Percentiles rank a stretch among this genome's conserved stretches.
Conservation (phyloP, 2,888 invertebrate genomes). For the Pristionchus mayeri region DNA sequence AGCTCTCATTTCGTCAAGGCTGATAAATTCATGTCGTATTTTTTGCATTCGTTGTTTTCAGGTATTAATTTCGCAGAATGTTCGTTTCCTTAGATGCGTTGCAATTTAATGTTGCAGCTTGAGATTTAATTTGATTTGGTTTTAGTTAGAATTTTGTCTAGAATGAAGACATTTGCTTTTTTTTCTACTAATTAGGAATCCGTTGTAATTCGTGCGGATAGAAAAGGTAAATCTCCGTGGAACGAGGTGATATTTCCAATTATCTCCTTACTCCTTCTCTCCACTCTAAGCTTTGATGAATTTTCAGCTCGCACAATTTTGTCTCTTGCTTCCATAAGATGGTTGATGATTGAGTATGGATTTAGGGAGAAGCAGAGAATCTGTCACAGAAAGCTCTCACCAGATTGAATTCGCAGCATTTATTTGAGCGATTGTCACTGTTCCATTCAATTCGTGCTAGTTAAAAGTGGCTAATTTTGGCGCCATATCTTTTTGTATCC, state of each 20-base stretch:
- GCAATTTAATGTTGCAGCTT: too few relatives aligned
- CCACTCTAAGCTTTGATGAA: neutral
- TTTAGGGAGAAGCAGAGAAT: neutral
- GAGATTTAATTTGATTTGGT: too few relatives aligned
- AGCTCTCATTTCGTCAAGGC: too few relatives aligned
- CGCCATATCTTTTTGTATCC: too few relatives aligned
- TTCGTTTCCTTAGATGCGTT: too few relatives aligned
- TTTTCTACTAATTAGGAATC: neutral
- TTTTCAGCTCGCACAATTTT: neutral
- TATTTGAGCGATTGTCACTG: neutral
- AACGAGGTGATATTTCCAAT: neutral
- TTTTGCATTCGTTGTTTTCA: too few relatives aligned
- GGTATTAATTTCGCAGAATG: too few relatives aligned
- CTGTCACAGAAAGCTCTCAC: neutral
- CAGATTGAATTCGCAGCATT: neutral
- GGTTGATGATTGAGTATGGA: neutral
- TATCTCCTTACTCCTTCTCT: neutral
- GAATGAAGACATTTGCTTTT: too few relatives aligned
- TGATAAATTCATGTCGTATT: too few relatives aligned
- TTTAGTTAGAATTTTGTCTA: too few relatives aligned
- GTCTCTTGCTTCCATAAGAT: neutral
- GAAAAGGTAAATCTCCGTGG: neutral
- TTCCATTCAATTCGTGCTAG: neutral
- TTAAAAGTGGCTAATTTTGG: too few relatives aligned
- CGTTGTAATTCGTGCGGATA: neutral